Evolutionary conservation across 2,797 vertebrate genomes (phyloP).

Genomic region (Sebastes miniatus): DNA sequence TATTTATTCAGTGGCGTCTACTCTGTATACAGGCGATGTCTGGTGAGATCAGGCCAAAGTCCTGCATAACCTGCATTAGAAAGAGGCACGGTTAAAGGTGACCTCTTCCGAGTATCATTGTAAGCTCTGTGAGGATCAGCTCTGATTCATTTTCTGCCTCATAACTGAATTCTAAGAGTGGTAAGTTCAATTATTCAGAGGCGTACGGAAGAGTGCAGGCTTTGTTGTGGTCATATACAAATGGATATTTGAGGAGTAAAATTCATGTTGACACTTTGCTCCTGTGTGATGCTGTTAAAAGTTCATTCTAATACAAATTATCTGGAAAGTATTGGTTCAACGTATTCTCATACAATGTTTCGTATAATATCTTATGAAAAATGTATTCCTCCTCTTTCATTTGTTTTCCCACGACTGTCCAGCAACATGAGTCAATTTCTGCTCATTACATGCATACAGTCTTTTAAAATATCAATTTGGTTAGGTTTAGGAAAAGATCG

Average conservation of each 20-base stretch:
- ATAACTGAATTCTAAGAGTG: constrained; percentile 36
- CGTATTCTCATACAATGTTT: too few relatives aligned
- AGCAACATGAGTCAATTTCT: too few relatives aligned
- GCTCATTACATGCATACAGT: too few relatives aligned
- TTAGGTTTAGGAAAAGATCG: too few relatives aligned
- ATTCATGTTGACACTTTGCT: constrained; percentile 6
- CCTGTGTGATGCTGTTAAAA: neutral
- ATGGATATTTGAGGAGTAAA: neutral
- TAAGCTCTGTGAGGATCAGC: constrained; percentile 38
- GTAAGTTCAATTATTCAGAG: constrained; percentile 53
- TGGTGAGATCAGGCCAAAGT: constrained; percentile 67
- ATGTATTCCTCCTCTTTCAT: too few relatives aligned
- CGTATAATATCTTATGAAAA: too few relatives aligned
- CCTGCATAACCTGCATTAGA: constrained; percentile 64
- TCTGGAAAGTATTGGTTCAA: neutral
- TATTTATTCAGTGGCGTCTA: constrained; percentile 79
- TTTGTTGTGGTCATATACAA: constrained; percentile 6
- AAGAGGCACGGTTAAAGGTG: constrained; percentile 72
- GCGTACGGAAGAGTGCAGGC: neutral
- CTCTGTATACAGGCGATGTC: constrained; percentile 72
- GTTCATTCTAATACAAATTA: neutral
- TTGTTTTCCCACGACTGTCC: too few relatives aligned
- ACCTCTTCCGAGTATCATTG: constrained; percentile 70
- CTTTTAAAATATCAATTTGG: too few relatives aligned
- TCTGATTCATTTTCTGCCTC: constrained; percentile 58